A percentile compares a stretch with the other conserved stretches of the same genome.
Conservation (phyloP, 2,888 invertebrate species). For the Pterostichus niger region DNA sequence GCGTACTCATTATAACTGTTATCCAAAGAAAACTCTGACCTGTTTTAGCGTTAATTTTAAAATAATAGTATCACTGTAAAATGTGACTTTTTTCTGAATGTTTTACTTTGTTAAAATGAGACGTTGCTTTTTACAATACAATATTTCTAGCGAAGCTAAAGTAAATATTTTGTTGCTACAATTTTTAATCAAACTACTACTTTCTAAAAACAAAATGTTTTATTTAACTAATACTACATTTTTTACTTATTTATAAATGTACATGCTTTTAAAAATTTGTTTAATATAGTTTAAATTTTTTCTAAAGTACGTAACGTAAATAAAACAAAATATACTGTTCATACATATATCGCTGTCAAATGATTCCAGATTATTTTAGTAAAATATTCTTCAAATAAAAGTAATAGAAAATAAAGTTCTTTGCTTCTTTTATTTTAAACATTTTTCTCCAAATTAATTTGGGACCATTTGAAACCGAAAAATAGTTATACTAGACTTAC, state of each 20-base stretch:
- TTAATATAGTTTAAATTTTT: neutral
- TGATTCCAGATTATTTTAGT: too few species aligned
- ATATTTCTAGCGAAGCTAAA: neutral
- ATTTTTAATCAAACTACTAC: slow-evolving; percentile 41
- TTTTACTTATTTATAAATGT: slow-evolving; percentile 1
- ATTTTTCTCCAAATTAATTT: too few species aligned
- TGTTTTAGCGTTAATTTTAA: slow-evolving; percentile 58
- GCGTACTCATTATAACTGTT: slow-evolving; percentile 61
- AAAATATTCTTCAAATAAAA: too few species aligned
- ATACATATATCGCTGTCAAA: too few species aligned
- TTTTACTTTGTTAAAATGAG: slow-evolving; percentile 18
- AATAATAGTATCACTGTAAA: slow-evolving; percentile 55
- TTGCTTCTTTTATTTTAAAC: too few species aligned
- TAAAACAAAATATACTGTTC: too few species aligned
- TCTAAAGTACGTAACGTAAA: too few species aligned
- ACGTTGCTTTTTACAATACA: slow-evolving; percentile 17
- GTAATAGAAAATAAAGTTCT: too few species aligned
- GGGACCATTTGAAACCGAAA: too few species aligned
- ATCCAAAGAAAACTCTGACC: slow-evolving; percentile 60
- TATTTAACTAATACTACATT: neutral
- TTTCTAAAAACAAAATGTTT: slow-evolving; percentile 1
- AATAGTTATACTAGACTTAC: too few species aligned
- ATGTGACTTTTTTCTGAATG: slow-evolving; percentile 27
- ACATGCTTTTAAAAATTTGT: neutral
- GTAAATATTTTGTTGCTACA: slow-evolving; percentile 26